Evolutionary conservation across 2,113 vertebrate species (phyloP).

Genomic region (Ptilonorhynchus violaceus): DNA sequence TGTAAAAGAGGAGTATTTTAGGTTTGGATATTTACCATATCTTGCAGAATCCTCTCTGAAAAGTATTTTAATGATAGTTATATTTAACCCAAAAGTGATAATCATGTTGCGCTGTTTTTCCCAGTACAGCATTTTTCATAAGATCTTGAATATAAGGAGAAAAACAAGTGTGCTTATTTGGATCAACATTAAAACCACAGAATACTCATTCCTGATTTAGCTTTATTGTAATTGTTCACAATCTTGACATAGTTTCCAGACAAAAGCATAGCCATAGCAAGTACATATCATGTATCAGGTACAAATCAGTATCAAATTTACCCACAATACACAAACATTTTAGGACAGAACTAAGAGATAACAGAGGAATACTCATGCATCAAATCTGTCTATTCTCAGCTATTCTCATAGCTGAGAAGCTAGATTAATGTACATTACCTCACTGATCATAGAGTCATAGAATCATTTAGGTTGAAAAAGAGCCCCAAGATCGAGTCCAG

Average conservation of each 20-base stretch:
- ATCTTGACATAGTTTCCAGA: not conserved
- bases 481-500: not conserved
- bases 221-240: not conserved
- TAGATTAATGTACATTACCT: not conserved
- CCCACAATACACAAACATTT: not conserved
- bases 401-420: not conserved
- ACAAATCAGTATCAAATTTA: not conserved
- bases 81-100: not conserved
- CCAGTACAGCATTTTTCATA: not conserved
- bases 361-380: not conserved
- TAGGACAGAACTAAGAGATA: not conserved
- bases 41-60: not conserved
- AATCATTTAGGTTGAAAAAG: not conserved
- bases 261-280: slow-evolving; percentile 9
- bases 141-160: not conserved
- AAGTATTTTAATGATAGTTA: not conserved
- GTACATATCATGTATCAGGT: not conserved
- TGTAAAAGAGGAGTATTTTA: not conserved
- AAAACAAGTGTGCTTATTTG: not conserved
- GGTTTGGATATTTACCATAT: not conserved
- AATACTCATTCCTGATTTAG: not conserved
- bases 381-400: not conserved
- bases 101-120: not conserved
- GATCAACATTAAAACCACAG: not conserved
- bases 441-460: not conserved